phyloP scores from a whole-genome alignment of 2,113 vertebrate genomes.

The Bubo scandiacus region DNA sequence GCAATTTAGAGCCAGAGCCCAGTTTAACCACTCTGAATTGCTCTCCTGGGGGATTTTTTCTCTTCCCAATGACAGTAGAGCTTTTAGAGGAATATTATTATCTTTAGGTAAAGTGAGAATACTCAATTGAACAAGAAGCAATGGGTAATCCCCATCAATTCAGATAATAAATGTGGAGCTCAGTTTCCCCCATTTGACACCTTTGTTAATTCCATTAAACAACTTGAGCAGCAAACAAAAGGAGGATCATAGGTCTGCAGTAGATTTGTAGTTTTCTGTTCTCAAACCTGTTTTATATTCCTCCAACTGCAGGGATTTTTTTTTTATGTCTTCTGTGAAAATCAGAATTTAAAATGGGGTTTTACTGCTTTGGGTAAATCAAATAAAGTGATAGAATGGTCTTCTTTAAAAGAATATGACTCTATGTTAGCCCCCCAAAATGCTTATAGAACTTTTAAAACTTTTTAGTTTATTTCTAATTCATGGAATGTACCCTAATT shows the following conservation, averaged over 20 bases:
- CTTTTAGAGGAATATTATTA: background rate
- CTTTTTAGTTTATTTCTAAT: background rate
- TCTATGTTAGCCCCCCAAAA: background rate
- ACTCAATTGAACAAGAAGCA: background rate
- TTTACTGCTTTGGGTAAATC: background rate
- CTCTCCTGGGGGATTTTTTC: background rate
- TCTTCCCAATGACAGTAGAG: background rate
- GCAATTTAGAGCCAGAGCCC: background rate
- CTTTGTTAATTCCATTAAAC: background rate
- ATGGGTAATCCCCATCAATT: background rate
- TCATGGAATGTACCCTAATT: background rate
- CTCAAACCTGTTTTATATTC: background rate
- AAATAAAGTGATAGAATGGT: background rate
- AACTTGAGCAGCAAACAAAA: background rate
- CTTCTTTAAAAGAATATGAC: background rate
- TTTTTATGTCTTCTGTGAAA: background rate
- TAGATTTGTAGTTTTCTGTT: background rate
- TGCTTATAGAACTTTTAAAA: background rate
- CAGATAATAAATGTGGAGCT: background rate
- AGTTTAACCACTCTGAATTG: background rate
- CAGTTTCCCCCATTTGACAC: background rate
- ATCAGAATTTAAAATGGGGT: background rate
- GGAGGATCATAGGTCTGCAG: background rate
- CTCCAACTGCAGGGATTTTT: background rate
- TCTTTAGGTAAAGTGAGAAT: background rate